Percentiles rank a stretch among this genome's conserved stretches.
These are phyloP conservation scores for Drosophila miranda DNA, from an alignment of 1,140 invertebrate genomes.

Conservation along the genomic window DNA sequence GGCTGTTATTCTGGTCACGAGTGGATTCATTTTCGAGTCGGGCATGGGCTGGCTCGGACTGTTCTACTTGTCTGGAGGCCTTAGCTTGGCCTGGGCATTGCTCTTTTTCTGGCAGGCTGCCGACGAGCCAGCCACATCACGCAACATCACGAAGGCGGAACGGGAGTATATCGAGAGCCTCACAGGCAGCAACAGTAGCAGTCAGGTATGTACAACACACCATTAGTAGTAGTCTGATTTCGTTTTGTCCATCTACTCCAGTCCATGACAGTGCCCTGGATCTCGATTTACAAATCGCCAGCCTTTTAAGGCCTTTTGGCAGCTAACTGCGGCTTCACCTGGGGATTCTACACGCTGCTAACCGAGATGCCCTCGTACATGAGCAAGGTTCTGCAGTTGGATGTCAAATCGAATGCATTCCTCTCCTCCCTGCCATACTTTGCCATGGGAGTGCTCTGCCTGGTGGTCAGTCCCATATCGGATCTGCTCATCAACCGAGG, in stretches of 20 bases:
- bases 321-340: slow-evolving; percentile 94
- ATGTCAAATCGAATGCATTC: slow-evolving; percentile 89
- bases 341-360: slow-evolving; percentile 96
- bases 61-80: slow-evolving; percentile 89
- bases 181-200: slow-evolving; percentile 60
- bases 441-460: slow-evolving; percentile 87
- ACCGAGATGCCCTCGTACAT: slow-evolving; percentile 97
- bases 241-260: slow-evolving; percentile 13
- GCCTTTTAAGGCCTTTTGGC: slow-evolving; percentile 93
- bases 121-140: slow-evolving; percentile 86
- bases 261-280: slow-evolving; percentile 86
- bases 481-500: slow-evolving; percentile 86
- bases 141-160: slow-evolving; percentile 85
- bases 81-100: slow-evolving; percentile 85
- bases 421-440: slow-evolving; percentile 92
- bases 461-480: slow-evolving; percentile 86
- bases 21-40: slow-evolving; percentile 87
- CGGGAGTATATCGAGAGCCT: slow-evolving; percentile 85
- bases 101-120: slow-evolving; percentile 86
- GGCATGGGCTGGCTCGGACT: slow-evolving; percentile 89
- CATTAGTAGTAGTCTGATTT: neutral
- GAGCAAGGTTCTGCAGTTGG: slow-evolving; percentile 89
- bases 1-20: slow-evolving; percentile 88
- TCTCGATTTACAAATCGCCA: slow-evolving; percentile 88
- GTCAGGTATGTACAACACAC: slow-evolving; percentile 44